A percentile compares a stretch with the other conserved stretches of the same genome.
Evolutionary conservation across 1,140 invertebrate species (phyloP).

Genomic region (Hypothenemus hampei): DNA sequence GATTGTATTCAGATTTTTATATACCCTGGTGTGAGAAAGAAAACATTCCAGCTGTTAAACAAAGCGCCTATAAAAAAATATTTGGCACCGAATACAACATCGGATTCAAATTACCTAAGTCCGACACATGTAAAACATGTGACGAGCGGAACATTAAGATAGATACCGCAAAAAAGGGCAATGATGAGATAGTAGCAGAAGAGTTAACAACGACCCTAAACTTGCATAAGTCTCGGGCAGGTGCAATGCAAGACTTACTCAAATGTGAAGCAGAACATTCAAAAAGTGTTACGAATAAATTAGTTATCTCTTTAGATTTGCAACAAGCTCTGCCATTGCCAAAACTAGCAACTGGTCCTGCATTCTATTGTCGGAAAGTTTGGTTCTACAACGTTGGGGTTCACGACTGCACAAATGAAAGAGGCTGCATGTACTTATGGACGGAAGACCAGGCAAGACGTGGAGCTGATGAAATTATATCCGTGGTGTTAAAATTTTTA

Average conservation of each 20-base stretch:
- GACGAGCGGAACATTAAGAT: not conserved
- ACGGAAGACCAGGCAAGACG: slow-evolving; percentile 15
- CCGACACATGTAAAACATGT: slow-evolving; percentile 3
- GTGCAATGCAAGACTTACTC: slow-evolving; percentile 2
- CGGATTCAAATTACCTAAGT: slow-evolving; percentile 5
- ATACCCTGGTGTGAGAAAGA: too few relatives aligned
- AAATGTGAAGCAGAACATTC: too few relatives aligned
- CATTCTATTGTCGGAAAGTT: slow-evolving; percentile 19
- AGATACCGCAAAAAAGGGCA: not conserved
- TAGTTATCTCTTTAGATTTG: slow-evolving; percentile 21
- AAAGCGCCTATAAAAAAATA: not conserved
- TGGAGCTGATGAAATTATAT: slow-evolving; percentile 17
- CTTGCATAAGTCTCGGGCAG: not conserved
- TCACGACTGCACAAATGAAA: slow-evolving; percentile 10
- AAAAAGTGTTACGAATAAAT: not conserved
- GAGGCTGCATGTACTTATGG: slow-evolving; percentile 23
- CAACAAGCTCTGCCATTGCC: slow-evolving; percentile 10
- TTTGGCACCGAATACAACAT: not conserved
- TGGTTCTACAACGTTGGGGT: slow-evolving; percentile 23
- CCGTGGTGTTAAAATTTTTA: slow-evolving; percentile 17
- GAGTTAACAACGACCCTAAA: not conserved
- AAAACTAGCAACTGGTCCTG: slow-evolving; percentile 11
- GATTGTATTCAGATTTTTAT: too few relatives aligned
- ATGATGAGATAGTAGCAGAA: not conserved
- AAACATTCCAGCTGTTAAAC: too few relatives aligned